phyloP scores from a whole-genome alignment of 2,888 invertebrate genomes.

The Orthonychiurus folsomi region DNA sequence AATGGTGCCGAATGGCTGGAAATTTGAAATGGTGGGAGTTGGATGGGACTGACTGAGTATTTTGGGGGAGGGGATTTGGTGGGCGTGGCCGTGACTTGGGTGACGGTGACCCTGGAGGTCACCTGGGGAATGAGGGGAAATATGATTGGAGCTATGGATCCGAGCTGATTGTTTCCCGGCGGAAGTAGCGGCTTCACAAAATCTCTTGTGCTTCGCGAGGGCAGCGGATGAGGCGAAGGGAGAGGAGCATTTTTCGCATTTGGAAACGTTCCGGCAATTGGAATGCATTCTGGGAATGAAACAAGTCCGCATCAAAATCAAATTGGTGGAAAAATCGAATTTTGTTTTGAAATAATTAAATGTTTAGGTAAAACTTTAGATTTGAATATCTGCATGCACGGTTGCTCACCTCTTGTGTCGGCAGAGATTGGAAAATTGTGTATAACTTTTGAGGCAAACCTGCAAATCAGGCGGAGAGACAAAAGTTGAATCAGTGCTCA shows the following conservation, averaged over 20 bases:
- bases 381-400: too few species aligned
- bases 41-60: slow-evolving; percentile 42
- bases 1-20: slow-evolving; percentile 23
- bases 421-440: slow-evolving; percentile 98
- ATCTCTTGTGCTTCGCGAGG: slow-evolving; percentile 88
- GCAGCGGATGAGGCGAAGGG: slow-evolving; percentile 86
- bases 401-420: too few species aligned
- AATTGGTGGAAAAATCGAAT: too few species aligned
- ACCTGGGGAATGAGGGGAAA: slow-evolving; percentile 10
- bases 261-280: slow-evolving; percentile 85
- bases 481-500: background rate
- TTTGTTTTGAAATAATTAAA: too few species aligned
- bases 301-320: too few species aligned
- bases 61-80: slow-evolving; percentile 44
- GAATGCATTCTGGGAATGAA: slow-evolving; percentile 99
- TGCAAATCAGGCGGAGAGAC: slow-evolving; percentile 3
- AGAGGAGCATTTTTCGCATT: slow-evolving; percentile 89
- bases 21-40: too few species aligned
- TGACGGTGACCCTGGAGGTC: background rate
- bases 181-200: slow-evolving; percentile 66
- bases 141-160: background rate
- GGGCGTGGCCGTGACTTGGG: slow-evolving; percentile 41
- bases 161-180: slow-evolving; percentile 14
- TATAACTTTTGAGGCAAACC: slow-evolving; percentile 95
- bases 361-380: too few species aligned